Evolutionary conservation across 2,888 invertebrate species (phyloP).

Genomic region (Acleris literana): DNA sequence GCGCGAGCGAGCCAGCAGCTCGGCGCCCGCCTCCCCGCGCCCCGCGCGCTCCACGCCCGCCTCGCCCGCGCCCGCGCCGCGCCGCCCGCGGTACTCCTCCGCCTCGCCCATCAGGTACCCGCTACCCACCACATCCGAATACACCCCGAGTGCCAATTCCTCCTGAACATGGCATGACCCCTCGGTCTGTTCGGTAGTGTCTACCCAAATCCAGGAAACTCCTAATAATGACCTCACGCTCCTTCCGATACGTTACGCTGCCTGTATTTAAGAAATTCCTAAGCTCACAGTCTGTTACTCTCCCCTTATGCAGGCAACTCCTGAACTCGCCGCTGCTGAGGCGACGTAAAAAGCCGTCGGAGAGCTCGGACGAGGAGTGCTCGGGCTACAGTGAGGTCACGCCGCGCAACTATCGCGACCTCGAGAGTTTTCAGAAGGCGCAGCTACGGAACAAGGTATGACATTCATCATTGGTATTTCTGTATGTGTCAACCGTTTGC

Average conservation of each 20-base stretch:
- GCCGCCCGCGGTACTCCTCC: conserved; percentile 87
- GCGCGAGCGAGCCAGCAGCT: conserved; percentile 50
- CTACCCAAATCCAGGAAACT: no score
- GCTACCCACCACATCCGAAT: no score
- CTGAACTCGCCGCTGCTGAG: conserved; percentile 93
- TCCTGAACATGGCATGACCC: no score
- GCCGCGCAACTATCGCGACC: conserved; percentile 90
- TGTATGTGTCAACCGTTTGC: no score
- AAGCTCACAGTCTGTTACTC: neutral
- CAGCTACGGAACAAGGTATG: conserved; percentile 94
- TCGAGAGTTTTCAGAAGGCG: conserved; percentile 96
- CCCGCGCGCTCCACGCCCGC: conserved; percentile 90
- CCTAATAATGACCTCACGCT: no score
- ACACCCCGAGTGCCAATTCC: no score
- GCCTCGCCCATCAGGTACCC: conserved; percentile 88
- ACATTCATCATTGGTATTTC: neutral
- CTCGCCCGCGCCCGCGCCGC: conserved; percentile 84
- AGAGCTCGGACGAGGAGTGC: conserved; percentile 92
- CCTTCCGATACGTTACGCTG: no score
- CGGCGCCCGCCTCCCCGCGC: conserved; percentile 83
- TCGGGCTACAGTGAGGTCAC: conserved; percentile 81
- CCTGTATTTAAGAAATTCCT: neutral
- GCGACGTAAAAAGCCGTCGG: conserved; percentile 88
- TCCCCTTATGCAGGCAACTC: conserved; percentile 82
- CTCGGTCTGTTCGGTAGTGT: no score